These are phyloP conservation scores for Formica selysi DNA, from an alignment of 1,140 invertebrate species.

Conservation along the genomic window DNA sequence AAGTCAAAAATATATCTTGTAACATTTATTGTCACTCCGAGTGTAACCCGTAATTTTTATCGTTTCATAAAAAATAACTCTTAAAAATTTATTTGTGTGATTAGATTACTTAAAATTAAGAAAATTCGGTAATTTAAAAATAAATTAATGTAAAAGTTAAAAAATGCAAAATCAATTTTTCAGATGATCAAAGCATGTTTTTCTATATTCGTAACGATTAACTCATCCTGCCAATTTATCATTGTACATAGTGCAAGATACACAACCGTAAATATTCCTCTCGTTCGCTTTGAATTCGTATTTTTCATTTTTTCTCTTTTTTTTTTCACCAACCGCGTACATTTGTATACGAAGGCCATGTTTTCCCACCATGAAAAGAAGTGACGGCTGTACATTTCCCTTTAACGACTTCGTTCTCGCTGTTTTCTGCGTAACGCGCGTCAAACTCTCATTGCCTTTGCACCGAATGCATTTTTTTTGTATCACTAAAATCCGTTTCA, in stretches of 20 bases:
- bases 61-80: neutral
- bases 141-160: neutral
- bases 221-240: slow-evolving; percentile 7
- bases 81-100: neutral
- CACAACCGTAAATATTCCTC: neutral
- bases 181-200: neutral
- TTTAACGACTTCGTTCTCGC: slow-evolving; percentile 44
- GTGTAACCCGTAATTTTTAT: neutral
- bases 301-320: neutral
- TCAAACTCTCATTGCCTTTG: slow-evolving; percentile 28
- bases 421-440: slow-evolving; percentile 32
- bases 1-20: neutral
- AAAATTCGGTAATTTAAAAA: neutral
- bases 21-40: neutral
- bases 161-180: neutral
- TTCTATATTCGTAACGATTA: neutral
- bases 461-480: slow-evolving; percentile 49
- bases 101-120: too few relatives aligned
- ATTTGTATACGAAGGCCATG: neutral
- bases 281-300: neutral
- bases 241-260: neutral
- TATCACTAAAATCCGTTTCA: neutral
- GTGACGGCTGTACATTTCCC: slow-evolving; percentile 33
- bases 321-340: neutral
- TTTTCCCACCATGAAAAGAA: slow-evolving; percentile 30